Evolutionary conservation across 2,888 invertebrate genomes (phyloP).

Genomic region (Trypoxylon attenuatum): DNA sequence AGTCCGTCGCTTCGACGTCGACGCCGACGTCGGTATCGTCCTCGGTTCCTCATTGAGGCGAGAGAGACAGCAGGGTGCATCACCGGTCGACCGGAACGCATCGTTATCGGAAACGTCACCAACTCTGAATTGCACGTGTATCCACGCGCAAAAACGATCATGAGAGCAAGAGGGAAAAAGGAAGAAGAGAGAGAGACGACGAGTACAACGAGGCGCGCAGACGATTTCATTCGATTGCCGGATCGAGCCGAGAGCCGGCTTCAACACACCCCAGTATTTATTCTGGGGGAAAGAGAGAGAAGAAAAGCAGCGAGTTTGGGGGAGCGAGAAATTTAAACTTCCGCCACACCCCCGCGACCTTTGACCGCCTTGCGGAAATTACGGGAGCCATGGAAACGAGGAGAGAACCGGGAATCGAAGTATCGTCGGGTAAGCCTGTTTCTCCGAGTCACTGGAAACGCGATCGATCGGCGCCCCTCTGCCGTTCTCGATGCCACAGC

Average conservation of each 20-base stretch:
- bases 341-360: not conserved
- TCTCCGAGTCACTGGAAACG: not conserved
- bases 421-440: not conserved
- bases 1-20: constrained; percentile 43
- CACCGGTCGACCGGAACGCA: not conserved
- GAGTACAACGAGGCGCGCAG: too few relatives aligned
- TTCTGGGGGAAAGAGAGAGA: too few relatives aligned
- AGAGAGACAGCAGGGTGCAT: not conserved
- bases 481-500: too few relatives aligned
- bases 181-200: constrained; percentile 12
- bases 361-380: not conserved
- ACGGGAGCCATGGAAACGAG: not conserved
- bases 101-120: constrained; percentile 37
- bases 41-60: too few relatives aligned
- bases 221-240: too few relatives aligned
- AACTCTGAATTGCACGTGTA: constrained; percentile 20
- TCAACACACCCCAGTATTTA: too few relatives aligned
- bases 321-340: not conserved
- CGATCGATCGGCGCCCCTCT: too few relatives aligned
- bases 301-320: too few relatives aligned
- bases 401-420: too few relatives aligned
- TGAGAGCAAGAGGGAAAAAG: constrained; percentile 14
- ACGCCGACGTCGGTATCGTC: constrained; percentile 19
- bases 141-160: not conserved
- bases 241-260: too few relatives aligned